Percentiles rank a stretch among this genome's conserved stretches.
Conservation (phyloP, 2,888 invertebrate species). For the Pammene fasciana region DNA sequence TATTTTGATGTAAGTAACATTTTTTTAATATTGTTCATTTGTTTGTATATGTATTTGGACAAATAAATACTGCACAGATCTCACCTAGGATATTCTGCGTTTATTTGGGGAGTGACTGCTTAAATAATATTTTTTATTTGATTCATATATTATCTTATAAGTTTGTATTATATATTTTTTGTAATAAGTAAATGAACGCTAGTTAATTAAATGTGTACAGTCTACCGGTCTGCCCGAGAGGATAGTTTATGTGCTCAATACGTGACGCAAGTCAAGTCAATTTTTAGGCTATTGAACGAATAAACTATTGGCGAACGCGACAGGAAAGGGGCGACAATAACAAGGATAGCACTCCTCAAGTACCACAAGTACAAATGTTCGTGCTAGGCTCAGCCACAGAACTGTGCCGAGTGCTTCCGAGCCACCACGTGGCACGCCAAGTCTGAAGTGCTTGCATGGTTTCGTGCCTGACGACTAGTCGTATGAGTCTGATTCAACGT, state of each 20-base stretch:
- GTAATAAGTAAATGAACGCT: slow-evolving; percentile 25
- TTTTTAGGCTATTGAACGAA: slow-evolving; percentile 32
- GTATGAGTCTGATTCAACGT: slow-evolving; percentile 29
- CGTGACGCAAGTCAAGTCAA: slow-evolving; percentile 35
- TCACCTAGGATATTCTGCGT: slow-evolving; percentile 15
- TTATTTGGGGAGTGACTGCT: slow-evolving; percentile 39
- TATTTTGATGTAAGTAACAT: slow-evolving; percentile 37
- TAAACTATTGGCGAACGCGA: slow-evolving; percentile 13
- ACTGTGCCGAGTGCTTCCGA: slow-evolving; percentile 21
- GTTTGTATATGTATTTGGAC: slow-evolving; percentile 8
- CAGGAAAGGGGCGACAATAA: slow-evolving; percentile 8
- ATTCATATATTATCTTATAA: slow-evolving; percentile 11
- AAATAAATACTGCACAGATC: slow-evolving; percentile 18
- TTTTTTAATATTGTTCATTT: slow-evolving; percentile 29
- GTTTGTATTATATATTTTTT: slow-evolving; percentile 12
- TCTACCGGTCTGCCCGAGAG: slow-evolving; percentile 12
- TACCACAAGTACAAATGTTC: slow-evolving; percentile 22
- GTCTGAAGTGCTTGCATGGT: slow-evolving; percentile 32
- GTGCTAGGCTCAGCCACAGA: slow-evolving; percentile 11
- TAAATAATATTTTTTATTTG: slow-evolving; percentile 20
- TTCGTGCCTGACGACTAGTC: slow-evolving; percentile 26
- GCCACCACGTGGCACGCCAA: slow-evolving; percentile 26
- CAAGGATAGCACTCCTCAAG: slow-evolving; percentile 33
- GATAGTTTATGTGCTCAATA: slow-evolving; percentile 33
- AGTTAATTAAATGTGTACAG: slow-evolving; percentile 28